phyloP scores from a whole-genome alignment of 2,888 invertebrate species.

The Drosophila ochracea region DNA sequence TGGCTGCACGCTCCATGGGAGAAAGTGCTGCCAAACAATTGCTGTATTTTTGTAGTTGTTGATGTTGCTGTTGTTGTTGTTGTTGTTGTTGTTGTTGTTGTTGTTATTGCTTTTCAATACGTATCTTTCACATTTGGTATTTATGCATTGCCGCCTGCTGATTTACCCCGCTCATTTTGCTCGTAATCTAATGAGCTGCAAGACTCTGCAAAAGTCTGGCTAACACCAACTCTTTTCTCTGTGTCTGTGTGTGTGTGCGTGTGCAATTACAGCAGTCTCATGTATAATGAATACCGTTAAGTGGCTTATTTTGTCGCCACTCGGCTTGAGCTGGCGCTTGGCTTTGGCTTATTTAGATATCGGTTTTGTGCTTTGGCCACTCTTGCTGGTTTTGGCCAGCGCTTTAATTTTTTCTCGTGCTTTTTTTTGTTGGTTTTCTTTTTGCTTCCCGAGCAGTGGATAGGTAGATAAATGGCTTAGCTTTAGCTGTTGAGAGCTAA shows the following conservation, averaged over 20 bases:
- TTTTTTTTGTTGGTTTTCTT: constrained; percentile 23
- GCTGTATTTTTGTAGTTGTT: constrained; percentile 15
- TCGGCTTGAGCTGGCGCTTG: constrained; percentile 47
- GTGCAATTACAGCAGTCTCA: constrained; percentile 60
- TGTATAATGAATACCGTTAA: constrained; percentile 73
- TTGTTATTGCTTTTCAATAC: constrained; percentile 58
- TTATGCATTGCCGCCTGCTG: constrained; percentile 39
- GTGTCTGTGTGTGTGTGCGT: constrained; percentile 31
- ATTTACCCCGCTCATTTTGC: constrained; percentile 26
- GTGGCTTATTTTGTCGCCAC: constrained; percentile 75
- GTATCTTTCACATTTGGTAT: constrained; percentile 73
- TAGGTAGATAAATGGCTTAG: constrained; percentile 27
- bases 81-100: constrained; percentile 4
- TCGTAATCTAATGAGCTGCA: constrained; percentile 72
- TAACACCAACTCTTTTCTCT: constrained; percentile 37
- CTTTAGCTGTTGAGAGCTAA: constrained; percentile 26
- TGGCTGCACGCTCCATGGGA: constrained; percentile 58
- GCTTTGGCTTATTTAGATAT: constrained; percentile 55
- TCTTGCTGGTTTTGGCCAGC: constrained; percentile 18
- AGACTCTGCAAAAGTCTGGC: constrained; percentile 27
- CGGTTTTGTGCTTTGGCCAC: constrained; percentile 26
- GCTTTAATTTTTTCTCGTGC: constrained; percentile 6
- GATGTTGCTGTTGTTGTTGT: constrained; percentile 19
- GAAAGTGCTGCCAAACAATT: constrained; percentile 71
- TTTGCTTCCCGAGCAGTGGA: constrained; percentile 14